Conservation (phyloP, 23 tunicate genomes). For the Trididemnum nubilum region DNA sequence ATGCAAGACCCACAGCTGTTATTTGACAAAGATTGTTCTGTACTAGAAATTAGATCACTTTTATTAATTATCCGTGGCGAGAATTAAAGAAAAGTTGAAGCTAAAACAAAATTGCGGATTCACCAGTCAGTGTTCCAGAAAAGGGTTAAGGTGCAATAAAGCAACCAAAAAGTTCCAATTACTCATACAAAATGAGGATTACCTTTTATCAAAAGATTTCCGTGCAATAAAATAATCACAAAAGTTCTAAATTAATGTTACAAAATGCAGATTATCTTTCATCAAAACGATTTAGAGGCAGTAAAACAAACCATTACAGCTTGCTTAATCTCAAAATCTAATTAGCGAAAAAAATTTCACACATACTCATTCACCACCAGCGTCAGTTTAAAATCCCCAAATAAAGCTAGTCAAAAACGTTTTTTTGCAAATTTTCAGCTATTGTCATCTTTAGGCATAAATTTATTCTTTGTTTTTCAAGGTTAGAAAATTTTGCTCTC, state of each 20-base stretch:
- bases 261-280: not conserved
- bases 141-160: too few relatives aligned
- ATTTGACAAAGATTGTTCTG: too few relatives aligned
- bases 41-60: too few relatives aligned
- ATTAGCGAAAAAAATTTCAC: not conserved
- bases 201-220: not conserved
- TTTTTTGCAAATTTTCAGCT: not conserved
- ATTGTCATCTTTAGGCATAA: not conserved
- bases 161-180: too few relatives aligned
- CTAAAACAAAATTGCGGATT: too few relatives aligned
- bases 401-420: not conserved
- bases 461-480: not conserved
- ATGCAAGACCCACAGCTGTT: too few relatives aligned
- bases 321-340: not conserved
- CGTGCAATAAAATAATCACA: not conserved
- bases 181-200: not conserved
- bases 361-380: not conserved
- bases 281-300: not conserved
- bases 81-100: too few relatives aligned
- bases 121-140: too few relatives aligned
- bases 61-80: too few relatives aligned
- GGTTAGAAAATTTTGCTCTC: not conserved
- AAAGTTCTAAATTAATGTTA: not conserved
- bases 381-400: not conserved
- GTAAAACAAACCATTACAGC: not conserved